Base-by-base conservation (phyloP, 2,888 invertebrate species). In the Drosophila paramelanica region DNA sequence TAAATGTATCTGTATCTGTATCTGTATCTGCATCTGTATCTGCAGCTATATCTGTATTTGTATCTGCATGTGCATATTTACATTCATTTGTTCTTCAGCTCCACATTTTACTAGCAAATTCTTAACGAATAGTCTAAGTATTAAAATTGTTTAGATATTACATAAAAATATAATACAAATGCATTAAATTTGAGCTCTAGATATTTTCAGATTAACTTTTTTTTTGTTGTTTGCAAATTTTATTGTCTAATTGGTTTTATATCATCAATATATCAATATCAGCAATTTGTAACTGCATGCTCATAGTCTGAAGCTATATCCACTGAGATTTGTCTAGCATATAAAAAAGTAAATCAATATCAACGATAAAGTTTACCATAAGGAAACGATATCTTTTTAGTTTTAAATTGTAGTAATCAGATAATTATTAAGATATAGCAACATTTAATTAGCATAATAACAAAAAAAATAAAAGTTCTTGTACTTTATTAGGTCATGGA, bases 91-190 rank as follows among this genome's bases (percentile, higher is more conserved):
- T 42, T 58, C 60, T 67, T 50, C 39, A 55, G 43, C 51, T 64
- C 41, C 59, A 77, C 73, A 61, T 42, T 45, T 51, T 64, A 62
- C 62, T 57, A 51, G 77, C 61, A 62, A 36, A 61, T 73, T 77
- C 73, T 49, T 52, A 58, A 13, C 14, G 42, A 56, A 38, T 43
- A 43, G 53, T 57, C 17, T 17, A 23, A 27, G 31, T 49, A 56
- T 56, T 56, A 62, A 67, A 67, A 58, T 57, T 47, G 66, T 42
- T 58, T 47, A 49, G 25, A 55, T 70, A 71, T 74, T 70, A 74
- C 43, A 60, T 79, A 66, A 76, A 67, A n/a, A 33, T 20, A 23
- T 23, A 33, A 33, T 1, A 33, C 13, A 38, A 14, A 17, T 23
- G 14, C 14, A 10, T 17, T 13, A 27, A 56, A 31, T 5, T 5